Evolutionary conservation across 2,113 vertebrate genomes (phyloP).

Genomic region (Sterna hirundo): DNA sequence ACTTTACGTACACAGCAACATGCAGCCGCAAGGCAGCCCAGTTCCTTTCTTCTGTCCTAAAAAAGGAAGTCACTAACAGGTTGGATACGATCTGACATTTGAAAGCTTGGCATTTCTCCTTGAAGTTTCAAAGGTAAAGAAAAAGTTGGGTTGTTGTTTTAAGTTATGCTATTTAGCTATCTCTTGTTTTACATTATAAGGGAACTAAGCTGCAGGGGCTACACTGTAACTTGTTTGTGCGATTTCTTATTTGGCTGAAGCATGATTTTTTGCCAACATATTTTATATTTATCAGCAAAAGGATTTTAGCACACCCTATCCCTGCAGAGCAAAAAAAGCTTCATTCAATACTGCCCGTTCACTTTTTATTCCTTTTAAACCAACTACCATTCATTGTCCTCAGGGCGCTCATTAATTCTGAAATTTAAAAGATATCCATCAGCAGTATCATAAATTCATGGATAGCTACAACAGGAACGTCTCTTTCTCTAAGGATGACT

Average conservation of each 20-base stretch:
- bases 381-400: slow-evolving; percentile 63
- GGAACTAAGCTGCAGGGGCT: not conserved
- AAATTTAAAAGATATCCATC: slow-evolving; percentile 67
- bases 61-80: not conserved
- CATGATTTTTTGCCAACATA: not conserved
- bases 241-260: not conserved
- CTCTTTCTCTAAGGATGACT: slow-evolving; percentile 26
- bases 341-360: slow-evolving; percentile 19
- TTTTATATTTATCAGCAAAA: slow-evolving; percentile 59
- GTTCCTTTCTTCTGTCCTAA: not conserved
- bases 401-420: slow-evolving; percentile 73
- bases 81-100: not conserved
- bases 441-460: slow-evolving; percentile 62
- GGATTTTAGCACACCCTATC: slow-evolving; percentile 22
- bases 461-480: slow-evolving; percentile 54
- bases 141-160: not conserved
- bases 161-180: not conserved
- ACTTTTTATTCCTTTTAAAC: slow-evolving; percentile 64
- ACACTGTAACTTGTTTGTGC: not conserved
- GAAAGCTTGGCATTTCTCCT: not conserved
- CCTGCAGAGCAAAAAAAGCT: slow-evolving; percentile 36
- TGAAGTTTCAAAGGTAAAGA: not conserved
- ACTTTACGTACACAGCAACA: not conserved
- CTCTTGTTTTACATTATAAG: not conserved
- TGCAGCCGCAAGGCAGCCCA: not conserved